Percentiles rank a stretch among this genome's conserved stretches.
phyloP scores from a whole-genome alignment of 2,888 invertebrate genomes.

The Holacanthella duospinosa region DNA sequence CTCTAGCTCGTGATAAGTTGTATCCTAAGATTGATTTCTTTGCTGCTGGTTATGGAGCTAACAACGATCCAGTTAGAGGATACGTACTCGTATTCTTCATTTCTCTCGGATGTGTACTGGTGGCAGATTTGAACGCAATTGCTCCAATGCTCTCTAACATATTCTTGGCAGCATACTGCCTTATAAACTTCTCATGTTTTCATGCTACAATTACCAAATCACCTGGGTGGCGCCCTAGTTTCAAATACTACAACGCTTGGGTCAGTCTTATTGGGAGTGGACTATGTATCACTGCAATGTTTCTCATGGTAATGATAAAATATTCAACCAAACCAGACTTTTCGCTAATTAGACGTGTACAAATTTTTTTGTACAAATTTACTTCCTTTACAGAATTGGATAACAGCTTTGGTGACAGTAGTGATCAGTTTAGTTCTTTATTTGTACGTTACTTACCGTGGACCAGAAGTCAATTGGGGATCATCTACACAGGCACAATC shows the following conservation, averaged over 20 bases:
- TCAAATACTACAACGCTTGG: slow-evolving; percentile 31
- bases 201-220: slow-evolving; percentile 44
- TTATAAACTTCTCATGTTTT: slow-evolving; percentile 47
- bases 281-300: slow-evolving; percentile 8
- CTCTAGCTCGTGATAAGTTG: slow-evolving; percentile 48
- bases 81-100: slow-evolving; percentile 47
- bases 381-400: slow-evolving; percentile 48
- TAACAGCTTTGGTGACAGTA: slow-evolving; percentile 46
- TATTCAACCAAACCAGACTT: background rate
- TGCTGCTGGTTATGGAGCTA: slow-evolving; percentile 46
- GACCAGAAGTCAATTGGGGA: slow-evolving; percentile 51
- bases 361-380: background rate
- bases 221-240: slow-evolving; percentile 40
- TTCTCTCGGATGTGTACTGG: slow-evolving; percentile 43
- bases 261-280: slow-evolving; percentile 40
- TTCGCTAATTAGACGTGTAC: background rate
- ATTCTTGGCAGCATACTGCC: slow-evolving; percentile 47
- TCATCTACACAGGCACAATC: slow-evolving; percentile 51
- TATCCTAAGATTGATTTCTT: slow-evolving; percentile 47
- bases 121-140: slow-evolving; percentile 44
- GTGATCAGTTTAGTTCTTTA: slow-evolving; percentile 41
- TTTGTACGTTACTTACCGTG: slow-evolving; percentile 40
- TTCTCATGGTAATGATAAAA: background rate
- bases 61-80: slow-evolving; percentile 46
- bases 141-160: slow-evolving; percentile 49